These are phyloP conservation scores for Sapajus apella DNA, from an alignment of 2,113 vertebrate species.

Conservation along the genomic window DNA sequence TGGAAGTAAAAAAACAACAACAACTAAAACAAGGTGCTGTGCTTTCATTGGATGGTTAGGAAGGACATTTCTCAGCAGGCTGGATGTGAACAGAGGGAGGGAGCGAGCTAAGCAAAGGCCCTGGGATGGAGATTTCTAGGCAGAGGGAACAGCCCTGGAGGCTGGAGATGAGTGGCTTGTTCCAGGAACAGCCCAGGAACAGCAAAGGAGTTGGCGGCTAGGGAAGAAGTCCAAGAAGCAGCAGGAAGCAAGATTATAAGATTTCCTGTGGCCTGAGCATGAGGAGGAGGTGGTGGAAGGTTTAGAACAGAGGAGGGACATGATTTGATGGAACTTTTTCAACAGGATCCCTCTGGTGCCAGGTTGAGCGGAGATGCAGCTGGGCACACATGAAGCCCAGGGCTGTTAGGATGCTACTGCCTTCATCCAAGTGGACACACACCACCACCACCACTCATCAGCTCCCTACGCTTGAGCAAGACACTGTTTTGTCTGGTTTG, in stretches of 20 bases:
- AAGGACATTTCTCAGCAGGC: neutral
- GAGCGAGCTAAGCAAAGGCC: neutral
- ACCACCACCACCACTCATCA: rapidly evolving
- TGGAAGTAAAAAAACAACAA: neutral
- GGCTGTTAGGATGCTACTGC: rapidly evolving
- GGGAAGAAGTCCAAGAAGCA: too few relatives aligned
- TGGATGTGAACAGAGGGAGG: neutral
- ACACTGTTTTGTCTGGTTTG: too few relatives aligned
- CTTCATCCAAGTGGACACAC: rapidly evolving
- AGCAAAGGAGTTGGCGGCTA: rapidly evolving
- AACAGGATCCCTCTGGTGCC: neutral
- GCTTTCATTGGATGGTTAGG: neutral
- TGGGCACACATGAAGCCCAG: rapidly evolving
- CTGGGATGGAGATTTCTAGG: neutral
- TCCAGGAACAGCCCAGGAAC: neutral
- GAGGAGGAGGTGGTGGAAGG: too few relatives aligned
- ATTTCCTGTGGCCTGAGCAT: rapidly evolving
- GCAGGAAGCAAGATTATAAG: neutral
- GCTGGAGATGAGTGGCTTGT: neutral
- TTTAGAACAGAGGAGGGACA: neutral
- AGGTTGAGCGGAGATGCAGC: too few relatives aligned
- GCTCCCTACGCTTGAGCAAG: rapidly evolving
- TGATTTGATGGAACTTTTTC: neutral
- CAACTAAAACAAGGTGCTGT: neutral
- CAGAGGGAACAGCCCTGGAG: neutral